Conservation (phyloP, 2,888 invertebrate genomes). For the Oxytorus armatus region DNA sequence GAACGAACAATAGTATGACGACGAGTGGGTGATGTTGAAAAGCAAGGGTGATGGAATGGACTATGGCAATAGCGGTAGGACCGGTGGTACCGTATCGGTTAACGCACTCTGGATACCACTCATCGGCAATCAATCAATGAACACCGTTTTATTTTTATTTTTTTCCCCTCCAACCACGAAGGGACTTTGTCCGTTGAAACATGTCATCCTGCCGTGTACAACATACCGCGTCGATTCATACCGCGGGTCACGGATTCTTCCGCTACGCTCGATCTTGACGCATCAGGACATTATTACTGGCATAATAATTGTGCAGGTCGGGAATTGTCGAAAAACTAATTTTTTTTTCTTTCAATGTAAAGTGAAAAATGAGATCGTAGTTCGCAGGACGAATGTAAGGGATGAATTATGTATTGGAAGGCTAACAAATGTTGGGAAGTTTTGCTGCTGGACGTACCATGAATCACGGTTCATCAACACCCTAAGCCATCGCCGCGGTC, state of each 20-base stretch:
- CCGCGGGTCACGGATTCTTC: not conserved
- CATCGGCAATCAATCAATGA: constrained; percentile 62
- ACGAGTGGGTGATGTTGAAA: constrained; percentile 41
- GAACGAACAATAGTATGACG: constrained; percentile 58
- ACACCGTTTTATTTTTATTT: constrained; percentile 47
- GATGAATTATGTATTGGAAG: too few species aligned
- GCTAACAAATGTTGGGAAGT: too few species aligned
- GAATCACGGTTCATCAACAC: not conserved
- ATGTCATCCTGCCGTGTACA: constrained; percentile 10
- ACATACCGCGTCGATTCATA: not conserved
- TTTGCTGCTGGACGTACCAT: not conserved
- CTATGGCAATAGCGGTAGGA: constrained; percentile 26
- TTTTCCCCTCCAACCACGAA: not conserved
- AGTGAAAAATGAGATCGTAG: not conserved
- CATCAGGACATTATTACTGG: not conserved
- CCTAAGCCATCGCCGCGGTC: too few species aligned
- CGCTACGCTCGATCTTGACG: not conserved
- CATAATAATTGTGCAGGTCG: too few species aligned
- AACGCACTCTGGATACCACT: constrained; percentile 55
- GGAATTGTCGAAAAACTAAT: too few species aligned
- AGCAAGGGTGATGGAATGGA: constrained; percentile 16
- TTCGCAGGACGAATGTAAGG: too few species aligned
- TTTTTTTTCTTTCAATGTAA: not conserved
- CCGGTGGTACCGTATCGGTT: constrained; percentile 54
- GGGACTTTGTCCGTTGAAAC: constrained; percentile 1